phyloP scores from a whole-genome alignment of 2,888 invertebrate genomes.

The Tortrix viridana region DNA sequence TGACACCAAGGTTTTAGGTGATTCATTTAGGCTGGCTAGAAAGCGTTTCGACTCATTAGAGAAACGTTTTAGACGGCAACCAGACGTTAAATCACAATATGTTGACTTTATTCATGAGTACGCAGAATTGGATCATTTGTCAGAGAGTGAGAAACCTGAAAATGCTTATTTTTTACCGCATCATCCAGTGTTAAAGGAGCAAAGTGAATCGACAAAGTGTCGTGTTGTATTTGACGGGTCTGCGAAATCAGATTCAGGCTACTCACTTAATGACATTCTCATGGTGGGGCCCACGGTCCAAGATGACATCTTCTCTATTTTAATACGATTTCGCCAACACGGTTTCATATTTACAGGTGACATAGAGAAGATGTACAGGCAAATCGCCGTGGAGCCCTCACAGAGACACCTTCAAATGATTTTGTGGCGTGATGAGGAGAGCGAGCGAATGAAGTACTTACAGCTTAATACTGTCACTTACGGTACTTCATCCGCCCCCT shows the following conservation, averaged over 20 bases:
- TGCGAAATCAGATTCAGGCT: conserved; percentile 40
- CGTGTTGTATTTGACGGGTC: conserved; percentile 52
- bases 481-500: too few relatives aligned
- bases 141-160: conserved; percentile 20
- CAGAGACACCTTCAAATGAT: conserved; percentile 54
- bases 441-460: conserved; percentile 39
- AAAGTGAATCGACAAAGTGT: conserved; percentile 47
- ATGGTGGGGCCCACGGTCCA: conserved; percentile 52
- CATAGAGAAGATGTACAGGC: conserved; percentile 56
- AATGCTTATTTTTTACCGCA: conserved; percentile 46
- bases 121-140: conserved; percentile 40
- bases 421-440: conserved; percentile 49
- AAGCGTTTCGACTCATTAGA: conserved; percentile 44
- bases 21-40: conserved; percentile 42
- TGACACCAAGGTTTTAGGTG: conserved; percentile 37
- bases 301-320: conserved; percentile 47
- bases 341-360: conserved; percentile 51
- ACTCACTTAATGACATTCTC: conserved; percentile 51
- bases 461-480: too few relatives aligned
- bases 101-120: conserved; percentile 38
- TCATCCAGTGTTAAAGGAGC: conserved; percentile 45
- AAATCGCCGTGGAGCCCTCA: conserved; percentile 45
- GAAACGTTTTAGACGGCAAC: conserved; percentile 40
- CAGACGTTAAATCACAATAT: conserved; percentile 40
- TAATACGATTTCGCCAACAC: conserved; percentile 49